phyloP scores from a whole-genome alignment of 2,888 invertebrate species.

The Cyclophora punctaria region DNA sequence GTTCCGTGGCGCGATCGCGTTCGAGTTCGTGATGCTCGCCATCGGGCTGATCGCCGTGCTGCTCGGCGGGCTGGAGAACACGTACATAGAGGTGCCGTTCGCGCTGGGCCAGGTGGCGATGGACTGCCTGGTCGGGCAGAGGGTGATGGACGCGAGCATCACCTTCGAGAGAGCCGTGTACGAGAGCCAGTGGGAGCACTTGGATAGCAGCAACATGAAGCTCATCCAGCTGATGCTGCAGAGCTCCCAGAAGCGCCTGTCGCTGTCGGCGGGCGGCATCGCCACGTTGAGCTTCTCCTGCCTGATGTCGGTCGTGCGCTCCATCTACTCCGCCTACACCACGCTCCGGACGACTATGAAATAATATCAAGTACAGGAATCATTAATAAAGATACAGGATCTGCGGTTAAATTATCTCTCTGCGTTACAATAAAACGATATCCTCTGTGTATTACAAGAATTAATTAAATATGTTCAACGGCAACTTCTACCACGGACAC shows the following conservation, averaged over 20 bases:
- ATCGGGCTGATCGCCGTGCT: slow-evolving; percentile 39
- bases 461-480: too few species aligned
- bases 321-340: slow-evolving; percentile 35
- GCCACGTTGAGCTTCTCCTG: slow-evolving; percentile 25
- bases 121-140: slow-evolving; percentile 37
- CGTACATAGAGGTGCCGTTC: slow-evolving; percentile 38
- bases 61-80: slow-evolving; percentile 46
- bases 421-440: too few species aligned
- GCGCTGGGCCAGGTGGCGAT: slow-evolving; percentile 36
- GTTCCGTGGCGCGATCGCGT: slow-evolving; percentile 35
- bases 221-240: slow-evolving; percentile 31
- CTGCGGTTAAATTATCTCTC: too few species aligned
- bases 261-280: slow-evolving; percentile 33
- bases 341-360: slow-evolving; percentile 28
- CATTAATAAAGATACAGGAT: too few species aligned
- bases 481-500: too few species aligned
- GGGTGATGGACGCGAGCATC: slow-evolving; percentile 30
- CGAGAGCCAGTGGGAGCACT: slow-evolving; percentile 35
- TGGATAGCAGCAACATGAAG: slow-evolving; percentile 29
- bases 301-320: slow-evolving; percentile 28
- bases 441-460: too few species aligned
- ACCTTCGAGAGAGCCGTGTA: slow-evolving; percentile 31
- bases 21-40: slow-evolving; percentile 36
- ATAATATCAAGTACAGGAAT: neutral
- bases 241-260: slow-evolving; percentile 32